Percentiles rank a stretch among this genome's conserved stretches.
These are phyloP conservation scores for Rhagophthalmus giganteus DNA, from an alignment of 2,888 invertebrate genomes.

Conservation along the genomic window DNA sequence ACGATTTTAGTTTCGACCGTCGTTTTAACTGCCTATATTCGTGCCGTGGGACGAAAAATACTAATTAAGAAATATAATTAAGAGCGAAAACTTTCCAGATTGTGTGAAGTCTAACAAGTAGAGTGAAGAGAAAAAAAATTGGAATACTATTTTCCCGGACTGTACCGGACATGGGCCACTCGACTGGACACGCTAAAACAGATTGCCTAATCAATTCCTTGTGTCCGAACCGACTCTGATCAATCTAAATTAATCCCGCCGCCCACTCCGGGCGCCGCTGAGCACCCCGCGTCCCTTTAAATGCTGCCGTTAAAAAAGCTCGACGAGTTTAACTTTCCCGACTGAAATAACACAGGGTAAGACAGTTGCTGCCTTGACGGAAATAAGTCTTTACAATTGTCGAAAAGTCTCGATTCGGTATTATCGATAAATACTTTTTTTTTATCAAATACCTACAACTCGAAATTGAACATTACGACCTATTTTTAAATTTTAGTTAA, in stretches of 20 bases:
- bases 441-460: too few relatives aligned
- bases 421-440: too few relatives aligned
- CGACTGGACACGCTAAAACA: slow-evolving; percentile 58
- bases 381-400: neutral
- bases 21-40: too few relatives aligned
- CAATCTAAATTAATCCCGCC: slow-evolving; percentile 59
- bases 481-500: neutral
- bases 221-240: slow-evolving; percentile 57
- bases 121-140: slow-evolving; percentile 15
- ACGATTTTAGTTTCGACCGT: too few relatives aligned
- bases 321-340: slow-evolving; percentile 23
- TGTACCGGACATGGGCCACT: slow-evolving; percentile 54
- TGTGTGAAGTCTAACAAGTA: too few relatives aligned
- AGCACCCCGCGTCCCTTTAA: slow-evolving; percentile 43
- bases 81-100: too few relatives aligned
- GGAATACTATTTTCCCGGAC: slow-evolving; percentile 17
- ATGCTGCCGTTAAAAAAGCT: slow-evolving; percentile 52
- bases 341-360: slow-evolving; percentile 21
- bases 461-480: too few relatives aligned
- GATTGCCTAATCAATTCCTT: slow-evolving; percentile 60
- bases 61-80: too few relatives aligned
- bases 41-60: too few relatives aligned
- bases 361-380: slow-evolving; percentile 7
- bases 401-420: neutral
- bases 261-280: slow-evolving; percentile 43